Conservation (phyloP, 2,888 invertebrate genomes). For the Thereva unica region DNA sequence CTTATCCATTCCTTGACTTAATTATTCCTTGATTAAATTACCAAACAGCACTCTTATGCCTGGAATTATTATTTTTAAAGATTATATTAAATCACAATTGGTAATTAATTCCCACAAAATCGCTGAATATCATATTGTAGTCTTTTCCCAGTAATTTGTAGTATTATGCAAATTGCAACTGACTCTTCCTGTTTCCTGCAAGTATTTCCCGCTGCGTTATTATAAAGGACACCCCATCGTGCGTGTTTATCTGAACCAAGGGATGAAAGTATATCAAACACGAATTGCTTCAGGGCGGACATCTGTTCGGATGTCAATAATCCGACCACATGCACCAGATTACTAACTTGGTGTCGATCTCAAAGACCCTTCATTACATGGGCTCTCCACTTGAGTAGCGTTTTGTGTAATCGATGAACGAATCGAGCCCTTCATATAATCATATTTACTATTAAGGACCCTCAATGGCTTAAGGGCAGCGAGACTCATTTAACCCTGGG, state of each 20-base stretch:
- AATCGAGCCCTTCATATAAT: slow-evolving; percentile 16
- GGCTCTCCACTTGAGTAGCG: slow-evolving; percentile 14
- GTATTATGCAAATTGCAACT: no score
- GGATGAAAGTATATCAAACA: slow-evolving; percentile 21
- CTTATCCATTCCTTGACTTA: no score
- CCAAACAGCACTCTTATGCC: no score
- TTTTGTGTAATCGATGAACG: slow-evolving; percentile 27
- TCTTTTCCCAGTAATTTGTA: no score
- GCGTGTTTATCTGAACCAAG: slow-evolving; percentile 24
- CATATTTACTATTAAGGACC: slow-evolving; percentile 30
- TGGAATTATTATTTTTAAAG: no score
- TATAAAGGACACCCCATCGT: slow-evolving; percentile 4
- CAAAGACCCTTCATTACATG: slow-evolving; percentile 4
- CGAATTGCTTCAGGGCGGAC: slow-evolving; percentile 43
- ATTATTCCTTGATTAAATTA: no score
- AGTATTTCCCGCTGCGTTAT: no score
- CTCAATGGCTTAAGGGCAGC: not conserved
- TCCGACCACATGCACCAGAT: slow-evolving; percentile 46
- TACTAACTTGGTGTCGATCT: slow-evolving; percentile 41
- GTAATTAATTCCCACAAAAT: no score
- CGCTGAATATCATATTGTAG: no score
- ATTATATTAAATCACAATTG: no score
- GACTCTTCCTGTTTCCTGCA: no score
- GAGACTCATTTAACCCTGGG: slow-evolving; percentile 9
- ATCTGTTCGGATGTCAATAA: slow-evolving; percentile 46